phyloP scores from a whole-genome alignment of 2,113 vertebrate genomes.

The Myrmecophaga tridactyla region DNA sequence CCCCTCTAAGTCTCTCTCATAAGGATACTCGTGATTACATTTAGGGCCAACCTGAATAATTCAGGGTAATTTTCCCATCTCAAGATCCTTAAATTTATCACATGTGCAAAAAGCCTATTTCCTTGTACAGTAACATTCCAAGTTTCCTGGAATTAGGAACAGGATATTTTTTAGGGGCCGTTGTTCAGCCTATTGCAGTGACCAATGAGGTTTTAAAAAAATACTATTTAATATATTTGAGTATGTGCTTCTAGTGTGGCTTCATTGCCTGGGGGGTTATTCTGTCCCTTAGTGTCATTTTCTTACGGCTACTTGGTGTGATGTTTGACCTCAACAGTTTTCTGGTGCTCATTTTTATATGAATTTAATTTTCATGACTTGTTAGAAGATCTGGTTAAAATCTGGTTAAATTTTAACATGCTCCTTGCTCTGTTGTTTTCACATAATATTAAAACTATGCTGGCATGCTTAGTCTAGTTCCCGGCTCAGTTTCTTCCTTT shows the following conservation, averaged over 20 bases:
- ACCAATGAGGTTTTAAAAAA: neutral
- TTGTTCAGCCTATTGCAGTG: neutral
- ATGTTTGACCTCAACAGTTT: constrained; percentile 2
- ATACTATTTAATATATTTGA: neutral
- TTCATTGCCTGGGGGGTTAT: neutral
- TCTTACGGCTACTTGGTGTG: neutral
- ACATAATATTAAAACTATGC: neutral
- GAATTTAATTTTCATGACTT: neutral
- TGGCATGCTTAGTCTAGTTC: neutral
- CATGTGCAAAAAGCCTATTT: neutral
- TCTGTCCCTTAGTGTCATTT: neutral
- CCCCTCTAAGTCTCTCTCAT: neutral
- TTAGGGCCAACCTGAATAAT: neutral
- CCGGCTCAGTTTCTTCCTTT: neutral
- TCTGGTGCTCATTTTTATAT: neutral
- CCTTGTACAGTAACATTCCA: neutral
- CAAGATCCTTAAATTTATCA: neutral
- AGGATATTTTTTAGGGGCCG: neutral
- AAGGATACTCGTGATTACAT: neutral
- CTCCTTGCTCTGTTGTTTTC: neutral
- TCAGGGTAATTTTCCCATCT: neutral
- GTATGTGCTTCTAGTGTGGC: neutral
- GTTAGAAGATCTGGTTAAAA: neutral
- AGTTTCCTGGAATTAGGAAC: neutral
- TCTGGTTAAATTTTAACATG: neutral